Evolutionary conservation across 2,797 vertebrate species (phyloP).

Genomic region (Bufotes viridis): DNA sequence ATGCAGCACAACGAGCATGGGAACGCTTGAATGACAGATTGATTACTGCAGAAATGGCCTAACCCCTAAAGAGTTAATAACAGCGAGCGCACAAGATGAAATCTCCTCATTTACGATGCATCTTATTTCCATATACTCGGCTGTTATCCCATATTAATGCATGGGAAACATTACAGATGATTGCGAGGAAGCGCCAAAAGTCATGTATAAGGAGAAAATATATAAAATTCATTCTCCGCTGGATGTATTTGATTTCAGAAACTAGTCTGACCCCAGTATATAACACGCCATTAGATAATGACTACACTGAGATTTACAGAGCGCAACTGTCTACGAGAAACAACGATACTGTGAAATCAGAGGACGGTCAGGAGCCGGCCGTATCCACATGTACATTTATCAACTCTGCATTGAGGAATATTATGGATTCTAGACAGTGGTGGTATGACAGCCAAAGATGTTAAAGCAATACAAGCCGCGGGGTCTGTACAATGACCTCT

Average conservation of each 20-base stretch:
- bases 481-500: neutral
- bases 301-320: neutral
- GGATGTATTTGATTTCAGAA: neutral
- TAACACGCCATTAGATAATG: neutral
- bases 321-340: too few relatives aligned
- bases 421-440: neutral
- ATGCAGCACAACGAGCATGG: neutral
- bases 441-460: neutral
- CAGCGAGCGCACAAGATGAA: neutral
- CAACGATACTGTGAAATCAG: neutral
- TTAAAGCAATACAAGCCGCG: neutral
- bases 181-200: neutral
- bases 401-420: neutral
- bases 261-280: neutral
- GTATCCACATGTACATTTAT: neutral
- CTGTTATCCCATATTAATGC: neutral
- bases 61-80: conserved; percentile 6
- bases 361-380: neutral
- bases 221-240: neutral
- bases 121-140: neutral
- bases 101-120: neutral
- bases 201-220: too few relatives aligned
- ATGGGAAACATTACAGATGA: neutral
- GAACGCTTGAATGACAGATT: neutral
- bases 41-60: neutral